Percentiles rank a stretch among this genome's conserved stretches.
These are phyloP conservation scores for Diglossa brunneiventris DNA, from an alignment of 2,113 vertebrate genomes.

Conservation along the genomic window DNA sequence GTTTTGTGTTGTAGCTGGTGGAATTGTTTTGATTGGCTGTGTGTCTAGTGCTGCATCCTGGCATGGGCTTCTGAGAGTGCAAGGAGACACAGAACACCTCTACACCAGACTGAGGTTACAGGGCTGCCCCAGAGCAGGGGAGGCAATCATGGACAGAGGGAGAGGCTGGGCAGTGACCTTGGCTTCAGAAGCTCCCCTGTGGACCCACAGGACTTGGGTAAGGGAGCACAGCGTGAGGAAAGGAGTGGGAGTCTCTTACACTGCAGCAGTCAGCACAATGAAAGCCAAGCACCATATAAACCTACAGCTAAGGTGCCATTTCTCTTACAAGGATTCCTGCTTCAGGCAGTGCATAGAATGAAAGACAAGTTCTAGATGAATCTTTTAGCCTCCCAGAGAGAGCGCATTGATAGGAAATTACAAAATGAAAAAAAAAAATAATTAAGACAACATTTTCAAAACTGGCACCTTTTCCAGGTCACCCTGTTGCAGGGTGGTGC, in stretches of 20 bases:
- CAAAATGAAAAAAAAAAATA: background rate
- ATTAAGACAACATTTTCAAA: background rate
- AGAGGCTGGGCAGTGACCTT: background rate
- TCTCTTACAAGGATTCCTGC: background rate
- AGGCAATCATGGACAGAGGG: background rate
- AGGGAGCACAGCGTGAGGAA: background rate
- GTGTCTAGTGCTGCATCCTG: background rate
- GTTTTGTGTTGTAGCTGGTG: background rate
- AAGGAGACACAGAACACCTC: background rate
- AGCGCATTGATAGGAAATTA: background rate
- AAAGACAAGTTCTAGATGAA: background rate
- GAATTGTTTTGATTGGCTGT: background rate
- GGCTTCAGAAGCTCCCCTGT: background rate
- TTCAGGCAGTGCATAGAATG: background rate
- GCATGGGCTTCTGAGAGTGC: background rate
- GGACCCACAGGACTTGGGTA: background rate
- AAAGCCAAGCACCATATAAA: background rate
- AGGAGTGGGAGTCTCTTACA: background rate
- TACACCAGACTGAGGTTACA: background rate
- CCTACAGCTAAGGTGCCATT: background rate
- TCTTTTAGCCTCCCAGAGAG: background rate
- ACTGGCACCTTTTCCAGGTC: background rate
- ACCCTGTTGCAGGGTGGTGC: background rate
- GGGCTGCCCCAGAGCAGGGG: background rate
- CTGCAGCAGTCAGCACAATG: accelerated